Evolutionary conservation across 2,797 vertebrate genomes (phyloP), one percentile per base, ranked within the genome.

Genomic region (Peromyscus melanophrys): DNA sequence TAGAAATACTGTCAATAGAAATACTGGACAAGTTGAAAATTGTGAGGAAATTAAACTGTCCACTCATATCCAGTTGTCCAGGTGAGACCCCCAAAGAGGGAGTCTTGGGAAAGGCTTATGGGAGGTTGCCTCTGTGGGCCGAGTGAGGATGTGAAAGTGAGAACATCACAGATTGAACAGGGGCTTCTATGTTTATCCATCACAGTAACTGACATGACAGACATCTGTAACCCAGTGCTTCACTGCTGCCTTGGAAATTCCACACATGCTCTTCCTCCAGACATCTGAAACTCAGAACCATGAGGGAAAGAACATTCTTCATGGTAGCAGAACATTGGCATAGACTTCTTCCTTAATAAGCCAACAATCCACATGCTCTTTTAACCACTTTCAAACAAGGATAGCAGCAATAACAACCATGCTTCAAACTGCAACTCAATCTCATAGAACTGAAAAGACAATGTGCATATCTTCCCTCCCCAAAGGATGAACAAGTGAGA

Each of bases 311-410:
- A 52, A 89, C 89, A 92, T 76, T 89, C n/a, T 78, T 71, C 49
- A n/a, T 40, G 76, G 85, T 0, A 87, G 49, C 21, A 65, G 57
- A 75, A n/a, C 25, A 16, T 7, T 77, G 76, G 27, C 1, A 21
- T 49, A 49, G 90, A 23, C 69, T 6, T 82, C 88, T n/a, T 25
- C 43, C 71, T 86, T 69, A 67, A 10, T 89, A 86, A 59, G 65
- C 52, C 65, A 96, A 87, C 55, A 67, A 23, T 71, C 43, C 83
- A 73, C 4, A 63, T 52, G 71, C 75, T 90, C 77, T 85, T 94
- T 80, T 52, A 94, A 91, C 8, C 8, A 2, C 29, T 65, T 71
- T 43, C 40, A 71, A 52, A 94, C 65, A 90, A 52, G 59, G 34
- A 81, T 40, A 81, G 77, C 34, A 67, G 55, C 27, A 46, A 94